These are phyloP conservation scores for Carcina quercana DNA, from an alignment of 2,888 invertebrate species.

Conservation along the genomic window DNA sequence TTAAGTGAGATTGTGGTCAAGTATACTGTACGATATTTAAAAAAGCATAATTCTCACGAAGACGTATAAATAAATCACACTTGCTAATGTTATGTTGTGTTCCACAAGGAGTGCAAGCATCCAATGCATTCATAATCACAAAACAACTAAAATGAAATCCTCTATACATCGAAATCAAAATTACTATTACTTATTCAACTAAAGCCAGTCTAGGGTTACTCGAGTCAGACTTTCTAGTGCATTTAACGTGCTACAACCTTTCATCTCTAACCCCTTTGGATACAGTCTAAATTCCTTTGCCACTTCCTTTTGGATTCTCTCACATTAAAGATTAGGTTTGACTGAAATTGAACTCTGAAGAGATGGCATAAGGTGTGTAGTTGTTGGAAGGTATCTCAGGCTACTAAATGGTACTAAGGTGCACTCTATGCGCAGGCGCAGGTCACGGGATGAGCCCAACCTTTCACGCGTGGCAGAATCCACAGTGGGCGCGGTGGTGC, in stretches of 20 bases:
- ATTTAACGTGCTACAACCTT: slow-evolving; percentile 15
- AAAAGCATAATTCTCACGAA: too few species aligned
- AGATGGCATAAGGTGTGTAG: neutral
- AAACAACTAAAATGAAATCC: slow-evolving; percentile 6
- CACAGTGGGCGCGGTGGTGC: slow-evolving; percentile 50
- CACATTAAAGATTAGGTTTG: slow-evolving; percentile 6
- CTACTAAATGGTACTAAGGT: slow-evolving; percentile 28
- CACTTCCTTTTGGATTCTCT: slow-evolving; percentile 26
- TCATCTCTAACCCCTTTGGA: slow-evolving; percentile 24
- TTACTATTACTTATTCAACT: slow-evolving; percentile 21
- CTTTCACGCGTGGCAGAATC: slow-evolving; percentile 61
- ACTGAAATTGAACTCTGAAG: neutral
- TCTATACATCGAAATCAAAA: slow-evolving; percentile 18
- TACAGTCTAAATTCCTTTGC: slow-evolving; percentile 33
- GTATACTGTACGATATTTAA: too few species aligned
- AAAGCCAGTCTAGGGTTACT: slow-evolving; percentile 28
- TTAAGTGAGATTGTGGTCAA: too few species aligned
- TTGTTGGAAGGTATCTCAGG: too few species aligned
- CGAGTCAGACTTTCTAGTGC: slow-evolving; percentile 46
- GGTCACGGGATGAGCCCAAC: slow-evolving; percentile 72
- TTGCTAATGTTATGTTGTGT: too few species aligned
- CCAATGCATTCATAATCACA: too few species aligned
- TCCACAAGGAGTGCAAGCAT: too few species aligned
- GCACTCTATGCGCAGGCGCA: slow-evolving; percentile 52
- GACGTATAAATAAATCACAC: too few species aligned